Evolutionary conservation across 1,140 invertebrate species (phyloP).

Genomic region (Solenopsis fugax): DNA sequence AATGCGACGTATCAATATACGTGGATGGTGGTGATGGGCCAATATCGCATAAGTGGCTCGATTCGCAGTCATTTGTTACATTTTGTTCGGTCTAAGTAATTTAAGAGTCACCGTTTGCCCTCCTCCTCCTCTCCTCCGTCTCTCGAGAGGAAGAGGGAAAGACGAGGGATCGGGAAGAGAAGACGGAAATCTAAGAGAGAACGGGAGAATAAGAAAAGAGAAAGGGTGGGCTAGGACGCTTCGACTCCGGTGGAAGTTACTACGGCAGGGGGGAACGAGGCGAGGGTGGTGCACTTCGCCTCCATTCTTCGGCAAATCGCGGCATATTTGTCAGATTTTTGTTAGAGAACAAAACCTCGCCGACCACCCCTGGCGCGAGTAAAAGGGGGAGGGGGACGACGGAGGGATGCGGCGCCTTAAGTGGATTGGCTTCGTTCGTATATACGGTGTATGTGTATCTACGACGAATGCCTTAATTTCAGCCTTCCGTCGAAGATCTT

Average conservation of each 20-base stretch:
- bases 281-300: constrained; percentile 71
- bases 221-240: constrained; percentile 50
- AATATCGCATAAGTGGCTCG: constrained; percentile 84
- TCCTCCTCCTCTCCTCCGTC: constrained; percentile 4
- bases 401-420: constrained; percentile 76
- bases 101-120: constrained; percentile 79
- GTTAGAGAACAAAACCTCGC: constrained; percentile 84
- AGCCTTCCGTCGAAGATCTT: constrained; percentile 15
- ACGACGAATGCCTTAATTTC: constrained; percentile 74
- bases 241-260: constrained; percentile 39
- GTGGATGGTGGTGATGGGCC: constrained; percentile 77
- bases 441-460: constrained; percentile 60
- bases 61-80: constrained; percentile 84
- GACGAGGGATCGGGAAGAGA: constrained; percentile 8
- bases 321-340: constrained; percentile 87
- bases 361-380: constrained; percentile 60
- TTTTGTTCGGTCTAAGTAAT: constrained; percentile 85
- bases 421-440: constrained; percentile 85
- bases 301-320: constrained; percentile 85
- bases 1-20: constrained; percentile 83
- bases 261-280: not conserved
- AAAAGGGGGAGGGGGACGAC: constrained; percentile 42
- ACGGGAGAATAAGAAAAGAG: constrained; percentile 33
- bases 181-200: constrained; percentile 42
- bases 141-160: not conserved